These are phyloP conservation scores for Epinephelus awoara DNA, from an alignment of 2,797 vertebrate species.

Conservation along the genomic window DNA sequence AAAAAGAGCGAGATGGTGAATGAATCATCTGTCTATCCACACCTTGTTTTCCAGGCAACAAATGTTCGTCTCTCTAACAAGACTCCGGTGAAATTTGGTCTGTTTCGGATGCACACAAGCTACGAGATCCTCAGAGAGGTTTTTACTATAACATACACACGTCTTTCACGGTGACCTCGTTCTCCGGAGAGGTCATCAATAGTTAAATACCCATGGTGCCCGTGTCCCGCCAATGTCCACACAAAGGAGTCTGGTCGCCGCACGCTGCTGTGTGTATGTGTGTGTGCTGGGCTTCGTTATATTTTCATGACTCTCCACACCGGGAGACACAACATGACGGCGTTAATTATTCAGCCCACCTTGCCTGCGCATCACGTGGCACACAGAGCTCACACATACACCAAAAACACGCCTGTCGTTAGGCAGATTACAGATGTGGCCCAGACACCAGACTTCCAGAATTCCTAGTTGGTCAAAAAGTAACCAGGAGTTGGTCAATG, in stretches of 20 bases:
- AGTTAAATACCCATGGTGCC: constrained; percentile 76
- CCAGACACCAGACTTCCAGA: constrained; percentile 27
- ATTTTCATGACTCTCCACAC: constrained; percentile 81
- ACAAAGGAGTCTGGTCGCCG: constrained; percentile 44
- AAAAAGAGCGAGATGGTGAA: constrained; percentile 14
- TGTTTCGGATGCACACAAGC: too few species aligned
- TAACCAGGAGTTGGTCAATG: constrained; percentile 59
- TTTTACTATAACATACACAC: constrained; percentile 31
- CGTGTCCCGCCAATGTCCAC: constrained; percentile 55
- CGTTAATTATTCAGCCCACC: constrained; percentile 83
- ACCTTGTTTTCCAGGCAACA: constrained; percentile 22
- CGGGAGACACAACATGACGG: constrained; percentile 76
- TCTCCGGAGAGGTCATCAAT: constrained; percentile 77
- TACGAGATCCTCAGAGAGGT: not conserved
- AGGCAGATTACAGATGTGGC: constrained; percentile 75
- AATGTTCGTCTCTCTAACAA: not conserved
- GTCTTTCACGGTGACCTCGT: constrained; percentile 55
- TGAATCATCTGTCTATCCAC: constrained; percentile 19
- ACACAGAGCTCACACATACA: not conserved
- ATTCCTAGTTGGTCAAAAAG: constrained; percentile 47
- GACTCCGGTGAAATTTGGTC: not conserved
- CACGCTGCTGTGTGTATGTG: constrained; percentile 6
- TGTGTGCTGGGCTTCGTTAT: constrained; percentile 70
- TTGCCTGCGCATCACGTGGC: constrained; percentile 36
- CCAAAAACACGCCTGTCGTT: constrained; percentile 57